A percentile compares a stretch with the other conserved stretches of the same genome.
Evolutionary conservation across 64 coral and sea anemone species (phyloP).

Genomic region (Acropora yongei): DNA sequence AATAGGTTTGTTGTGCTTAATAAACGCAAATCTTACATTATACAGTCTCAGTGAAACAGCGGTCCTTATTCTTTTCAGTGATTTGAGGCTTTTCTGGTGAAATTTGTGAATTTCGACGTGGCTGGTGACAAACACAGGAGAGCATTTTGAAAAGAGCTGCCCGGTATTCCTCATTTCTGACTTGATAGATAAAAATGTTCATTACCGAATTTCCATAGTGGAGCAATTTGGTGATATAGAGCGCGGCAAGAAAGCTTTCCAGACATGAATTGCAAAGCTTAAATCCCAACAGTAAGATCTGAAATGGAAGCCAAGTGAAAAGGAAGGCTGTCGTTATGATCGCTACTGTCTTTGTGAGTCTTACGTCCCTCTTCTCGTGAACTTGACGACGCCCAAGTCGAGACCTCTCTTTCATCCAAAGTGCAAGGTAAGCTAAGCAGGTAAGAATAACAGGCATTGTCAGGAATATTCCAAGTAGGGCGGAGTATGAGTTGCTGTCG

Average conservation of each 20-base stretch:
- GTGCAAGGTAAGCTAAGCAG: not conserved
- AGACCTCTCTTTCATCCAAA: conserved; percentile 28
- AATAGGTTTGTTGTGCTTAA: too few relatives aligned
- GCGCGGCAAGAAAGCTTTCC: too few relatives aligned
- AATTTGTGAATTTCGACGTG: not conserved
- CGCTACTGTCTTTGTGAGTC: not conserved
- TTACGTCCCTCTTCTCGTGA: not conserved
- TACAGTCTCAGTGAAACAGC: too few relatives aligned
- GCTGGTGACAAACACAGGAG: not conserved
- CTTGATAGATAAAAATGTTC: not conserved
- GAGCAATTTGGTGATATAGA: not conserved
- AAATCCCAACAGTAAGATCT: not conserved
- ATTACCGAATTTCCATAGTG: not conserved
- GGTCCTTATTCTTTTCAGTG: too few relatives aligned
- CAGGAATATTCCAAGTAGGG: not conserved
- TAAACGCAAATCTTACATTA: too few relatives aligned
- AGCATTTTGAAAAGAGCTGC: not conserved
- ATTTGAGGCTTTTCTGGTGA: too few relatives aligned
- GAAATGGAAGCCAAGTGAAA: conserved; percentile 7
- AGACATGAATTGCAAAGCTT: not conserved
- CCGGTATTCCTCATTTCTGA: not conserved
- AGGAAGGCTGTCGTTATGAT: conserved; percentile 6
- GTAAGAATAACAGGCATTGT: not conserved
- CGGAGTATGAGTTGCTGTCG: not conserved
- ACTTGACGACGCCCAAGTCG: too few relatives aligned